Evolutionary conservation across 2,888 invertebrate species (phyloP).

Genomic region (Sarcophaga variegata): DNA sequence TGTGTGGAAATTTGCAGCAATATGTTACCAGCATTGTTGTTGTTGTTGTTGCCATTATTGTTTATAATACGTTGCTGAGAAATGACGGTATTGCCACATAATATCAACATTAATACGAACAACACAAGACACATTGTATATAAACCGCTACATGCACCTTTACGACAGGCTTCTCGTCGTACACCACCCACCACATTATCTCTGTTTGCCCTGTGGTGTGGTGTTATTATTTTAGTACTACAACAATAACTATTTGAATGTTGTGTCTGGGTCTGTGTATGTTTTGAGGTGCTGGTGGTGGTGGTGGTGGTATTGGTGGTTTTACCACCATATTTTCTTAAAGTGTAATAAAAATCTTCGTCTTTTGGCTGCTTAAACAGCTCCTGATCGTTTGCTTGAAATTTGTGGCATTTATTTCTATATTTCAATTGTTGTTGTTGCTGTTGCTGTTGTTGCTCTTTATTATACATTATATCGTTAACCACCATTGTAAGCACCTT

Average conservation of each 20-base stretch:
- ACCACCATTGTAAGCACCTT: conserved; percentile 67
- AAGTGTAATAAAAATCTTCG: conserved; percentile 27
- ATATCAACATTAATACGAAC: conserved; percentile 73
- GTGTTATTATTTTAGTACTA: conserved; percentile 48
- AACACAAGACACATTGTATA: conserved; percentile 68
- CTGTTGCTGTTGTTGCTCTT: conserved; percentile 50
- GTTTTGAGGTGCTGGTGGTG: conserved; percentile 39
- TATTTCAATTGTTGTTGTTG: conserved; percentile 65
- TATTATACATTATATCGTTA: conserved; percentile 62
- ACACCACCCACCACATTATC: background rate
- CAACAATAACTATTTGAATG: conserved; percentile 27
- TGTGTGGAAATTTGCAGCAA: conserved; percentile 59
- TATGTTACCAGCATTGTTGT: conserved; percentile 46
- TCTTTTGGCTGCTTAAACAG: conserved; percentile 14
- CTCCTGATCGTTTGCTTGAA: background rate
- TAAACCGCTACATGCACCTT: conserved; percentile 21
- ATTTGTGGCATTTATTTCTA: conserved; percentile 65
- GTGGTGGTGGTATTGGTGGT: conserved; percentile 24
- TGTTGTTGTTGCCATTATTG: conserved; percentile 53
- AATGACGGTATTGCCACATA: conserved; percentile 69
- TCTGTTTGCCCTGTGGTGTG: background rate
- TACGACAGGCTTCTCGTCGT: background rate
- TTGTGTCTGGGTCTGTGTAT: background rate
- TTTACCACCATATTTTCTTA: conserved; percentile 28
- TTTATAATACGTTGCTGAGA: conserved; percentile 71